Conservation (phyloP, 2,888 invertebrate genomes). For the Sabatieria punctata region DNA sequence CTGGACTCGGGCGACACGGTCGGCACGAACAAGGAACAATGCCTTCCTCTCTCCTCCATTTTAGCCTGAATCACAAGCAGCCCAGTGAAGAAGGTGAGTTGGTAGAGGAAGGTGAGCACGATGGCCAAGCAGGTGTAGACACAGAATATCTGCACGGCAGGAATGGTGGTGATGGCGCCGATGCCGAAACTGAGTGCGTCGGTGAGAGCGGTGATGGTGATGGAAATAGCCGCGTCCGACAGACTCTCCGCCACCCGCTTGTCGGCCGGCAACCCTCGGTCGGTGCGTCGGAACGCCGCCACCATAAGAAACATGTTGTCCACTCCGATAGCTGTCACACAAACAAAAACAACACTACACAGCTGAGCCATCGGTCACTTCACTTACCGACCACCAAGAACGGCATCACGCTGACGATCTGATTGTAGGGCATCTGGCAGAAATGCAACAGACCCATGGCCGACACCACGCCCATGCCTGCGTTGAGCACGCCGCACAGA, state of each 20-base stretch:
- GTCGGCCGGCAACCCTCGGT: constrained; percentile 48
- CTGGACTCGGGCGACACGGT: background rate
- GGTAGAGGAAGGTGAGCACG: constrained; percentile 26
- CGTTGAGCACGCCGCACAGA: constrained; percentile 69
- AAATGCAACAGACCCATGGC: constrained; percentile 79
- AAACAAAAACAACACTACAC: constrained; percentile 2
- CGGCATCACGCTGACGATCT: constrained; percentile 81
- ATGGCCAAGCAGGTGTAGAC: constrained; percentile 51
- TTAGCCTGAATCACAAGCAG: constrained; percentile 21
- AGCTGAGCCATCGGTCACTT: too few relatives aligned
- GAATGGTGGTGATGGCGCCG: constrained; percentile 67
- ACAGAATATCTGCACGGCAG: constrained; percentile 83
- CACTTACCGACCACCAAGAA: constrained; percentile 80
- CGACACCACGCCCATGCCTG: constrained; percentile 71
- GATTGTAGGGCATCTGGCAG: constrained; percentile 74
- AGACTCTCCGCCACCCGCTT: constrained; percentile 70
- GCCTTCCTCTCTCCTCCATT: constrained; percentile 21
- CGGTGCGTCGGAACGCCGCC: constrained; percentile 76
- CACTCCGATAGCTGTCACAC: constrained; percentile 64
- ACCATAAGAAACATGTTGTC: constrained; percentile 91
- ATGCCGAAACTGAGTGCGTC: constrained; percentile 39
- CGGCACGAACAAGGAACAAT: constrained; percentile 17
- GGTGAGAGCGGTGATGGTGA: constrained; percentile 78
- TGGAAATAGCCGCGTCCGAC: constrained; percentile 81
- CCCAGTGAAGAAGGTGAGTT: constrained; percentile 29